phyloP scores from a whole-genome alignment of 2,888 invertebrate species.

The Dryococelus australis region DNA sequence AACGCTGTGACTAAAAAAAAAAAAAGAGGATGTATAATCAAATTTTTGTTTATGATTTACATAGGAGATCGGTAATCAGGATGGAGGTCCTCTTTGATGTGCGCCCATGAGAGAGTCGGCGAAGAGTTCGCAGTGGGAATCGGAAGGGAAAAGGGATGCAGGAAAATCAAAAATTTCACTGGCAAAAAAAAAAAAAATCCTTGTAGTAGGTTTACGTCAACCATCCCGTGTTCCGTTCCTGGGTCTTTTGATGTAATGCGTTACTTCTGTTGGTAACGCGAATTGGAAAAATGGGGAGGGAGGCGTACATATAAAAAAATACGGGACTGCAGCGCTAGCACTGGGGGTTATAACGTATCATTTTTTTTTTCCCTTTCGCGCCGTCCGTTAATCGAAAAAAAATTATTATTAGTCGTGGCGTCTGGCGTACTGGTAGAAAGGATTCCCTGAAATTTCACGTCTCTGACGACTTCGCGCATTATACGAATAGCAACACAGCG shows the following conservation, averaged over 20 bases:
- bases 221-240: not conserved
- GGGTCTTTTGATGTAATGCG: not conserved
- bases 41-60: constrained; percentile 43
- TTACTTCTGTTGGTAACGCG: constrained; percentile 3
- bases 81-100: constrained; percentile 34
- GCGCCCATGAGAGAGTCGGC: constrained; percentile 31
- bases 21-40: constrained; percentile 38
- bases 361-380: not conserved
- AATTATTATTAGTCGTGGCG: not conserved
- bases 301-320: not conserved
- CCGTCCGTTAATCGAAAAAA: constrained; percentile 3
- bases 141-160: constrained; percentile 8
- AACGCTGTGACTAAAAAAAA: constrained; percentile 35
- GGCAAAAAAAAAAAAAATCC: constrained; percentile 32
- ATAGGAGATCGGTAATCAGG: constrained; percentile 42
- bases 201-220: constrained; percentile 1
- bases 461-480: not conserved
- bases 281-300: not conserved
- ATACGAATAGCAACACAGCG: too few relatives aligned
- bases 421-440: not conserved
- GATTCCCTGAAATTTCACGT: too few relatives aligned
- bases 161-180: constrained; percentile 38
- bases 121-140: not conserved
- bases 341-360: not conserved
- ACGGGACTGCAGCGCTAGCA: not conserved